phyloP scores from a whole-genome alignment of 2,888 invertebrate species.

The Acronicta psi region DNA sequence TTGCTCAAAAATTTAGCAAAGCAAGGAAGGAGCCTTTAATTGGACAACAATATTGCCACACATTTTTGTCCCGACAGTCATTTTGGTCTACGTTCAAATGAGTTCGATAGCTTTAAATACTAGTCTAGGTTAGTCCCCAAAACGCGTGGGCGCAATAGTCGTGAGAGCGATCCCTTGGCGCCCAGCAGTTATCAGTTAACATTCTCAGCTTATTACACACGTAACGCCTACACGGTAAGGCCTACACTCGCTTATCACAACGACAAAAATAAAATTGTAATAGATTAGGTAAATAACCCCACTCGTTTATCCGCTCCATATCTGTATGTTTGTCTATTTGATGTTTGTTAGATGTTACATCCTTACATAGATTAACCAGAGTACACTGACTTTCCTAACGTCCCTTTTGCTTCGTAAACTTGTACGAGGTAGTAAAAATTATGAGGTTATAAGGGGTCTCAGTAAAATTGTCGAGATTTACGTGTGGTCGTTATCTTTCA shows the following conservation, averaged over 20 bases:
- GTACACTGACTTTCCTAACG: slow-evolving; percentile 32
- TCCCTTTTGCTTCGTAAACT: slow-evolving; percentile 14
- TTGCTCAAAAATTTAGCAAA: too few relatives aligned
- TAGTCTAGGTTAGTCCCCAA: slow-evolving; percentile 56
- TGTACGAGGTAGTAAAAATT: slow-evolving; percentile 29
- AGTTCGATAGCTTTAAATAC: slow-evolving; percentile 58
- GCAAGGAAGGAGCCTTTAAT: too few relatives aligned
- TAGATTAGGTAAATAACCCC: slow-evolving; percentile 66
- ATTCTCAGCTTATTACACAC: slow-evolving; percentile 41
- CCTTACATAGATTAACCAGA: slow-evolving; percentile 58
- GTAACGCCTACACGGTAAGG: slow-evolving; percentile 48
- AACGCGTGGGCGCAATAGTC: slow-evolving; percentile 71
- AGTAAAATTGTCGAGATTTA: slow-evolving; percentile 42
- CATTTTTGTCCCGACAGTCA: slow-evolving; percentile 7
- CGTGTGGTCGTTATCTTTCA: slow-evolving; percentile 59
- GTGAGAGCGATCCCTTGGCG: slow-evolving; percentile 71
- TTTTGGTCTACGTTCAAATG: slow-evolving; percentile 47
- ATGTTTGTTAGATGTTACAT: slow-evolving; percentile 68
- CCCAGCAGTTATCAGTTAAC: slow-evolving; percentile 56
- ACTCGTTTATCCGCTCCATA: slow-evolving; percentile 65
- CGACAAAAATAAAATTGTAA: slow-evolving; percentile 43
- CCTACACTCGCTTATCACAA: slow-evolving; percentile 44
- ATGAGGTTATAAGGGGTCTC: slow-evolving; percentile 39
- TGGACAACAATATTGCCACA: slow-evolving; percentile 11
- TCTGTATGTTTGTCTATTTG: slow-evolving; percentile 65